These are phyloP conservation scores for Enteromius anoplus DNA, from an alignment of 2,797 vertebrate species.

Conservation along the genomic window DNA sequence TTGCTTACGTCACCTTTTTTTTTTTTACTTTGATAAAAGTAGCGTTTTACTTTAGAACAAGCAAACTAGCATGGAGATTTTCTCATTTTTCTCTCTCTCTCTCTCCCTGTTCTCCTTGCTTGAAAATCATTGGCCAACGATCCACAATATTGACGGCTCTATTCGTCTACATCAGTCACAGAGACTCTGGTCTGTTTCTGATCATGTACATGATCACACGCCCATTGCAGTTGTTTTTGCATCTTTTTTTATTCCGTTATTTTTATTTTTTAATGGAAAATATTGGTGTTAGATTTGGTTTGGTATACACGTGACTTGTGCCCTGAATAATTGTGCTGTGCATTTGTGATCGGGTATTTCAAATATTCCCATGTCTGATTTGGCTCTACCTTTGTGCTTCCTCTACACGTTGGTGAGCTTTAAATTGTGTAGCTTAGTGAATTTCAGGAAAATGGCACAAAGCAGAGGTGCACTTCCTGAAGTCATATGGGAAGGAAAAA, in stretches of 20 bases:
- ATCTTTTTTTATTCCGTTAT: slow-evolving; percentile 22
- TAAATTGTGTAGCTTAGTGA: slow-evolving; percentile 6
- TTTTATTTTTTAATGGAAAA: background rate
- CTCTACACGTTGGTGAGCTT: slow-evolving; percentile 10
- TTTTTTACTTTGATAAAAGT: slow-evolving; percentile 20
- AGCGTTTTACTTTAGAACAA: slow-evolving; percentile 3
- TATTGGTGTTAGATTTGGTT: slow-evolving; percentile 1
- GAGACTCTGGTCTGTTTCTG: background rate
- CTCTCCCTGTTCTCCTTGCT: background rate
- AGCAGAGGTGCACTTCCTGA: background rate
- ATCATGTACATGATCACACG: background rate
- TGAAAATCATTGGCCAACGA: background rate
- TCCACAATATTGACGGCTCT: background rate
- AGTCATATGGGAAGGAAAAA: background rate
- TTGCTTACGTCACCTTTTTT: slow-evolving; percentile 15
- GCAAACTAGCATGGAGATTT: slow-evolving; percentile 4
- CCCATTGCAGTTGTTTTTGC: background rate
- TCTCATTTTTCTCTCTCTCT: too few relatives aligned
- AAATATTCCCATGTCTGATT: background rate
- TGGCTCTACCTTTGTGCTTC: background rate
- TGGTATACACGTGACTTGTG: slow-evolving; percentile 21
- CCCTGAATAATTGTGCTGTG: slow-evolving; percentile 20
- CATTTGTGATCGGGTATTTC: slow-evolving; percentile 15
- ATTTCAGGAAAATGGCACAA: background rate
- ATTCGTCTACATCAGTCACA: slow-evolving; percentile 4